Evolutionary conservation across 2,797 vertebrate genomes (phyloP).

Genomic region (Podarcis siculus): DNA sequence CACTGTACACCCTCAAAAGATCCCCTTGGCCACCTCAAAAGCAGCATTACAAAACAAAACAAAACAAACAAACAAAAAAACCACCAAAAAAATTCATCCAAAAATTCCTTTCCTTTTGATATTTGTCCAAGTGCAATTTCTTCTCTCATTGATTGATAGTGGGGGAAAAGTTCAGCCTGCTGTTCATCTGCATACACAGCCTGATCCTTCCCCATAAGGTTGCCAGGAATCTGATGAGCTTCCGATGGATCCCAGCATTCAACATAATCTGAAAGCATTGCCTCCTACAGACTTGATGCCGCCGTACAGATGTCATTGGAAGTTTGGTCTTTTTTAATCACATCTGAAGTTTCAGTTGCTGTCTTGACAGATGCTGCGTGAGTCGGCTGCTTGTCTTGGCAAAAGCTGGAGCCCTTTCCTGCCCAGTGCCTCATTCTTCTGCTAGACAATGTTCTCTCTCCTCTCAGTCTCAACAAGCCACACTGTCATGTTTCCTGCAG

Average conservation of each 20-base stretch:
- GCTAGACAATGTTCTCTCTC: neutral
- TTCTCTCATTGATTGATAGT: neutral
- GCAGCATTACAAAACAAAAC: no score
- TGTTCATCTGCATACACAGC: neutral
- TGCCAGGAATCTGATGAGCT: neutral
- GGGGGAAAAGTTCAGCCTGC: neutral
- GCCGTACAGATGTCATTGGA: neutral
- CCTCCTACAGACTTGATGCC: neutral
- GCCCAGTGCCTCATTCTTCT: neutral
- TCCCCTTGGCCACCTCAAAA: no score
- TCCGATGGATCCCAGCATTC: neutral
- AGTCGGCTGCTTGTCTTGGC: constrained; percentile 3
- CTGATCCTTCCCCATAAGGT: neutral
- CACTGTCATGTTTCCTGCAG: neutral
- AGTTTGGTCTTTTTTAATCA: neutral
- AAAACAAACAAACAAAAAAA: no score
- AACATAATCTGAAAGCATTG: neutral
- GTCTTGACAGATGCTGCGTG: neutral
- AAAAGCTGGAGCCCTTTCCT: neutral
- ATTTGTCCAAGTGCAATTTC: neutral
- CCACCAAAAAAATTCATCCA: no score
- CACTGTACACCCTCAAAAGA: no score
- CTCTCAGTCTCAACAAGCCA: neutral
- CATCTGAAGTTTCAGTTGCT: rapidly evolving
- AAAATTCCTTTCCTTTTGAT: neutral